Evolutionary conservation across 2,888 invertebrate genomes (phyloP), one percentile per base, ranked within the genome.

Genomic region (Erynnis tages): DNA sequence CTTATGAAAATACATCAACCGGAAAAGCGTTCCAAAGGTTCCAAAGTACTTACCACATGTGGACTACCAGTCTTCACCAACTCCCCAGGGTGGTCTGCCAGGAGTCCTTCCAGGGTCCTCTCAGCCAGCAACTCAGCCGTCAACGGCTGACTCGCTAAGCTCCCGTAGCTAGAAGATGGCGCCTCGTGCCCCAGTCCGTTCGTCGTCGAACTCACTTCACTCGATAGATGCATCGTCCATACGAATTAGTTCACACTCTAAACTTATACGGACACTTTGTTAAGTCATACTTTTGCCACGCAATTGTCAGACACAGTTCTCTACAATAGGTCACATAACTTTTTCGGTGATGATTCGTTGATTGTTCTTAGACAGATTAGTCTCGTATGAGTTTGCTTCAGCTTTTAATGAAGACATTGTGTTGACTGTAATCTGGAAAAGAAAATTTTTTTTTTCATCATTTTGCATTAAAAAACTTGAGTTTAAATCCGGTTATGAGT

Each of bases 31-130:
- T n/a, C n/a, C n/a, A n/a, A n/a, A n/a, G n/a, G n/a, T n/a, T n/a
- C n/a, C n/a, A n/a, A 1, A 27, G 10, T 55, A 83, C 91, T 88
- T 67, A 98, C 94, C 79, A 98, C 94, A 90, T 97, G 95, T 1
- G 98, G 98, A 73, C 95, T 94, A n/a, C 98, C 98, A 61, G 99
- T 99, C 75, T 97, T 92, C 55, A 98, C 94, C 61, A 98, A 89
- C 84, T 97, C 97, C 11, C 97, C 97, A 2, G 97, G 97, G 86
- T 97, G 97, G 72, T 97, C 97, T 47, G 96, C 94, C 55, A 97
- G 85, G 56, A 96, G 90, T 43, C 95, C 95, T 75, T 96, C 96
- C 57, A 96, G 85, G 1, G 96, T 96, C 59, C 96, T 91, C 73
- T 97, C 96, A 38, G 96, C 95, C 60, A 96, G 83, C 41, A 95